Evolutionary conservation across 2,888 invertebrate genomes (phyloP), one percentile per base, ranked within the genome.

Genomic region (Caenorhabditis wallacei): DNA sequence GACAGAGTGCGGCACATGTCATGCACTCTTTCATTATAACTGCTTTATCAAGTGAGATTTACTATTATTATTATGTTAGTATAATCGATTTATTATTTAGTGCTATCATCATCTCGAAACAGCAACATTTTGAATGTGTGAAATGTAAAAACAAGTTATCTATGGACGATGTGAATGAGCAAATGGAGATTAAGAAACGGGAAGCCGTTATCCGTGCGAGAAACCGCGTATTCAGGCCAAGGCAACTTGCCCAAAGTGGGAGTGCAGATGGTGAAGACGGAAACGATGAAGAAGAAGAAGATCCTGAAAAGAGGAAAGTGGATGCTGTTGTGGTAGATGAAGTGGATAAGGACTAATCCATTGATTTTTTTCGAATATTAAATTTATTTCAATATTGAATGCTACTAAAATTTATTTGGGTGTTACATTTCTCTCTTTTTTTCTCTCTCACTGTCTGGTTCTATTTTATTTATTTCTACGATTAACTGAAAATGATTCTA

Each of bases 1-100:
- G 24, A 72, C 76, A 18, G 59, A 80, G 35, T 84, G 84, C 40
- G 0, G 18, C 0, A 69, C 69, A 22, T 84, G 84, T 40, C n/a
- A 78, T 1, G 18, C 48, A 13, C n/a, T 43, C 5, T 57, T 13
- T 5, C 84, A 84, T 43, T 71, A 46, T 18, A 80, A 80, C 46
- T 84, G 84, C 43, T 80, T 80, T 63, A 76, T 63, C 57, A 72
- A 72, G 84, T 84, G 13, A 48, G 8, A 30, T 30, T 51, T 20
- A 11, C 10, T 35, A 7, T 35, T 35, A n/a, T n/a, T n/a, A n/a
- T n/a, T n/a, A n/a, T n/a, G n/a, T n/a, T n/a, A n/a, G n/a, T n/a
- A n/a, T n/a, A n/a, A n/a, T n/a, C n/a, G n/a, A n/a, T n/a, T n/a
- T n/a, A n/a, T n/a, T 81, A n/a, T 81, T 40, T 53, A 81, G 81